Evolutionary conservation across 2,797 vertebrate genomes (phyloP), one percentile per base, ranked within the genome.

Genomic region (Dromococcyx pavoninus): DNA sequence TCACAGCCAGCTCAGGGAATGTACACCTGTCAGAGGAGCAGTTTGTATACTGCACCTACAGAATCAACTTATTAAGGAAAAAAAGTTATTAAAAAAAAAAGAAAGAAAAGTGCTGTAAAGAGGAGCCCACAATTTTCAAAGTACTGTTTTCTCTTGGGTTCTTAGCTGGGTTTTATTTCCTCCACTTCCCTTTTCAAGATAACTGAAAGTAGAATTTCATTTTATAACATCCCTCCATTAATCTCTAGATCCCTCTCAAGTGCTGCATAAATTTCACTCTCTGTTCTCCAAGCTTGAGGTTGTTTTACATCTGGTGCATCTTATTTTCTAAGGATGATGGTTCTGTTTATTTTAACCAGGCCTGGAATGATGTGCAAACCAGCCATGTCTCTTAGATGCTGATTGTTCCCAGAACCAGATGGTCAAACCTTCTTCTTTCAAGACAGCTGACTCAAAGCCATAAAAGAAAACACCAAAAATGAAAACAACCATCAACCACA

Each of bases 401-500:
- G 73, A 91, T 41, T 83, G 78, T 93, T 97, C 86, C 88, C 94
- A 95, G 95, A 92, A 91, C 89, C 92, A 97, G 94, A 93, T 69
- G 89, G 84, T 86, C 88, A 95, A 88, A 88, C 62, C 89, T 86
- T 91, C 86, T 61, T 60, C 84, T 94, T 96, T 95, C 35, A 95
- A 96, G 93, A 77, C 65, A 94, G 83, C 80, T 94, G 86, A 94
- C 86, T 95, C 67, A 91, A 94, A 95, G 67, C 75, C 92, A 91
- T 96, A 61, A 95, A 95, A 93, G 67, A 94, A 96, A 95, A 94
- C 77, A 91, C 81, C 53, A 83, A 95, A 95, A 96, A 93, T 81
- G 35, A 95, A 96, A 97, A 96, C 65, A 92, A 92, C 86, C 61
- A 93, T 73, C 83, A 86, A 60, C 8, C 32, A 81, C 81, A 93